phyloP scores from a whole-genome alignment of 2,113 vertebrate species.

The Neopipo cinnamomea region DNA sequence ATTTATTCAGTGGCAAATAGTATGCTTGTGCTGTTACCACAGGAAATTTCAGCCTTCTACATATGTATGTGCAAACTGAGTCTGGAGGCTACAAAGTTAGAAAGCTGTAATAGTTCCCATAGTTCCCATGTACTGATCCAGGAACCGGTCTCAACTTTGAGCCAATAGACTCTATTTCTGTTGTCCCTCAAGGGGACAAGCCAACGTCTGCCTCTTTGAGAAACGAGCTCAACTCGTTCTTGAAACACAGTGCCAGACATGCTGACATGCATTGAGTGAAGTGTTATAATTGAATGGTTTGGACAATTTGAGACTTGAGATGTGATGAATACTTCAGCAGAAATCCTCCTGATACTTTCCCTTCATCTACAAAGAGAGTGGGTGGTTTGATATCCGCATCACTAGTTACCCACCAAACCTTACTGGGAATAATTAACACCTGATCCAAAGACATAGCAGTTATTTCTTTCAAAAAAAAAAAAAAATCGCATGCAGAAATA shows the following conservation, averaged over 20 bases:
- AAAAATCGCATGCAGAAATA: constrained; percentile 23
- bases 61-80: neutral
- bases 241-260: constrained; percentile 35
- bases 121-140: neutral
- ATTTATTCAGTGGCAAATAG: constrained; percentile 25
- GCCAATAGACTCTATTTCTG: constrained; percentile 16
- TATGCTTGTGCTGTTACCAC: neutral
- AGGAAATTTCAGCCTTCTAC: neutral
- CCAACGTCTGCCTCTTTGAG: neutral
- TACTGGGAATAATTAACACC: constrained; percentile 69
- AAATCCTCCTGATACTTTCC: constrained; percentile 53
- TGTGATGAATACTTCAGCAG: constrained; percentile 41
- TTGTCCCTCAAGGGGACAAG: constrained; percentile 10
- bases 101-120: constrained; percentile 37
- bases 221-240: neutral
- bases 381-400: constrained; percentile 61
- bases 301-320: constrained; percentile 63
- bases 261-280: constrained; percentile 38
- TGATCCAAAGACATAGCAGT: constrained; percentile 56
- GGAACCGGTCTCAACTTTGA: neutral
- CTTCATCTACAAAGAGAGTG: constrained; percentile 61
- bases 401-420: constrained; percentile 63
- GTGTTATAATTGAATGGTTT: constrained; percentile 66
- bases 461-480: constrained; percentile 10
- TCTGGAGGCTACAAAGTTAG: neutral